Base-by-base conservation (phyloP, 2,797 vertebrate species). In the Enteromius argenteus region DNA sequence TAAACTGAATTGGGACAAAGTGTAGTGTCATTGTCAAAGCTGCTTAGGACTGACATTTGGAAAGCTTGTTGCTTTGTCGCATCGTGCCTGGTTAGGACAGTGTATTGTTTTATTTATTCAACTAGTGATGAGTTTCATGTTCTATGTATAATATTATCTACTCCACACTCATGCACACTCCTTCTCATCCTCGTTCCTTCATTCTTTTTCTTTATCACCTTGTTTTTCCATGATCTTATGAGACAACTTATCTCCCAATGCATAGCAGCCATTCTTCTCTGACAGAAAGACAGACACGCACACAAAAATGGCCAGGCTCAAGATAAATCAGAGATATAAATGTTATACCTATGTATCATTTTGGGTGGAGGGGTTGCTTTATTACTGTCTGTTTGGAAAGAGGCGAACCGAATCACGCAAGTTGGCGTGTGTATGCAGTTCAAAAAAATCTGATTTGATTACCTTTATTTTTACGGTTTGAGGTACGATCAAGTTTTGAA, bases 401-500 rank as follows among this genome's bases (percentile, higher is more conserved):
- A 81, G 58, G 79, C 21, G 66, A 72, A 83, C 30, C 15, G 0
- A 75, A 69, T 79, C 67, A 84, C 8, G 27, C 49, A 64, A 79
- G 71, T 84, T 71, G 56, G 80, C 67, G 75, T 80, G 69, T 81
- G 39, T 42, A 13, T 66, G 39, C 6, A 8, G 51, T 75, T 6
- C 71, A 81, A 88, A 84, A 76, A 87, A 88, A 88, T 85, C 6
- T 39, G 81, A 92, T 92, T 91, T 93, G 89, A 93, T 93, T 88
- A 81, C 62, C 2, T 58, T 80, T 86, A 80, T 84, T 79, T 86
- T 51, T 79, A 79, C 1, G 2, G 14, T 46, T 7, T 17, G 75
- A 81, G 66, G 69, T 66, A 83, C 49, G 21, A 79, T 79, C 60
- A 80, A 84, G 90, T 84, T 13, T 53, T 53, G 11, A 74, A 74